phyloP scores from a whole-genome alignment of 2,113 vertebrate species.

The Rousettus leschenaultii region DNA sequence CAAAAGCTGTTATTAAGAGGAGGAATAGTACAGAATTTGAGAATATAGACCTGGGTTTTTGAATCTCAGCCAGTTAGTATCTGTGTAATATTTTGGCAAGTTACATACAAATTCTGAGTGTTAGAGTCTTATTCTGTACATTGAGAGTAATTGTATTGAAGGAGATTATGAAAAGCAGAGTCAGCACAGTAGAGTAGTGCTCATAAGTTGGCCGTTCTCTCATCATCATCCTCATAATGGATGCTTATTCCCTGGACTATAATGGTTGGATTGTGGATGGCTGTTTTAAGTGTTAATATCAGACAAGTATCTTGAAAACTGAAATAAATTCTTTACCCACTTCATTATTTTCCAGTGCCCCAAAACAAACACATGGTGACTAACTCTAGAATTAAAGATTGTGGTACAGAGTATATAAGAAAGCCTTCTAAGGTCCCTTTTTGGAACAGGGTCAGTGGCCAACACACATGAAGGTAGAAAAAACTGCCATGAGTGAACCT shows the following conservation, averaged over 20 bases:
- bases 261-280: neutral
- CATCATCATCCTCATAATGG: neutral
- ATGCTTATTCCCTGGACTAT: neutral
- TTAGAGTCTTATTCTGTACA: neutral
- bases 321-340: neutral
- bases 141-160: neutral
- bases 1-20: neutral
- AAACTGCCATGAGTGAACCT: neutral
- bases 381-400: neutral
- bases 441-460: neutral
- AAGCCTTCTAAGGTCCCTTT: neutral
- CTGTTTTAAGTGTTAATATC: neutral
- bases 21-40: neutral
- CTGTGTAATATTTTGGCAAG: neutral
- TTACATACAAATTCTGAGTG: neutral
- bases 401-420: neutral
- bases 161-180: neutral
- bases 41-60: neutral
- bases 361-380: neutral
- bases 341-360: neutral
- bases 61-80: neutral
- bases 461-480: neutral
- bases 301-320: neutral
- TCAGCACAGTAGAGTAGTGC: neutral
- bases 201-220: neutral